Percentiles rank a stretch among this genome's conserved stretches.
These are phyloP conservation scores for Zaprionus inermis DNA, from an alignment of 1,140 invertebrate species.

Conservation along the genomic window DNA sequence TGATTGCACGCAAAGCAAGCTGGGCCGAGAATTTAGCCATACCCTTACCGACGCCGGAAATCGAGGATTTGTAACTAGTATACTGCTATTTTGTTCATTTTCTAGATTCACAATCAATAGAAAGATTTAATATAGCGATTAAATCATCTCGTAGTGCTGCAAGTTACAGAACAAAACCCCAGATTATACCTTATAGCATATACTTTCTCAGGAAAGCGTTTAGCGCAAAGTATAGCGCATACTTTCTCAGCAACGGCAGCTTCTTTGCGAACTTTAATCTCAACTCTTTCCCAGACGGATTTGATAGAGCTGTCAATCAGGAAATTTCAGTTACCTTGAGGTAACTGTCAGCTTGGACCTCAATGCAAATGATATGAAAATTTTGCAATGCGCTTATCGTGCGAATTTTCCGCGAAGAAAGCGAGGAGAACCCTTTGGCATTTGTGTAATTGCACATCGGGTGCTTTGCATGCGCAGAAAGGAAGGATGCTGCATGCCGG, in stretches of 20 bases:
- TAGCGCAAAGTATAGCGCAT: background rate
- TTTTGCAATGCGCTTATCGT: conserved; percentile 34
- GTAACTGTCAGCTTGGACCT: background rate
- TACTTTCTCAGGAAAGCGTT: background rate
- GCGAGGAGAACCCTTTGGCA: conserved; percentile 21
- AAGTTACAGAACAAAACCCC: background rate
- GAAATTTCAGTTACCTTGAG: conserved; percentile 9
- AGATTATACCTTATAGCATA: background rate
- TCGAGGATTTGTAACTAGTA: too few species aligned
- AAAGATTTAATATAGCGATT: too few species aligned
- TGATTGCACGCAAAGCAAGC: background rate
- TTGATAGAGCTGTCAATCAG: conserved; percentile 1
- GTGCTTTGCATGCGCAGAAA: conserved; percentile 38
- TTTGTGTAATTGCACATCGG: conserved; percentile 35
- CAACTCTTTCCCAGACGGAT: background rate
- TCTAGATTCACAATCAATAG: too few species aligned
- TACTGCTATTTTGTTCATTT: too few species aligned
- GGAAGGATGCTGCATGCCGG: conserved; percentile 4
- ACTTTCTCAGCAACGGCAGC: background rate
- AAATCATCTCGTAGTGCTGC: too few species aligned
- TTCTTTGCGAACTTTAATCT: background rate
- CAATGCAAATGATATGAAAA: conserved; percentile 39
- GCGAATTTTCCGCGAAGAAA: conserved; percentile 37
- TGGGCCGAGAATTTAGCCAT: too few species aligned
- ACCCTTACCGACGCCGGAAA: too few species aligned